Percentiles rank a stretch among this genome's conserved stretches.
phyloP scores from a whole-genome alignment of 2,888 invertebrate genomes.

The Drosophila paramelanica region DNA sequence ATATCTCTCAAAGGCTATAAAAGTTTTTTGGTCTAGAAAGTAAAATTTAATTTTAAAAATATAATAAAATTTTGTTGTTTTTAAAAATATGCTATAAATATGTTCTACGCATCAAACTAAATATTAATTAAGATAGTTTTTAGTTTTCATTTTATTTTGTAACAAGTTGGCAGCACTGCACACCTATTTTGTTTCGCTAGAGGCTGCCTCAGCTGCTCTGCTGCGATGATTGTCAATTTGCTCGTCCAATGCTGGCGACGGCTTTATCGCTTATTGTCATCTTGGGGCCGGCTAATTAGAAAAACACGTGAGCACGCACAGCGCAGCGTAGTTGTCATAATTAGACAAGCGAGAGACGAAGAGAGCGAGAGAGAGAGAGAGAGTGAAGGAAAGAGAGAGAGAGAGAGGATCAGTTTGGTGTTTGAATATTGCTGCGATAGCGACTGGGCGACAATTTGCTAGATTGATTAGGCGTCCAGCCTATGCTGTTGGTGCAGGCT shows the following conservation, averaged over 20 bases:
- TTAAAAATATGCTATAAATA: no score
- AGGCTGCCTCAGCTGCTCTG: background rate
- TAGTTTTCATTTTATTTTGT: background rate
- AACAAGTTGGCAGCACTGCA: slow-evolving; percentile 28
- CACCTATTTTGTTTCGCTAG: background rate
- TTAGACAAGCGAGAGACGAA: slow-evolving; percentile 55
- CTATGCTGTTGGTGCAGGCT: slow-evolving; percentile 21
- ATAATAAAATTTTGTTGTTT: no score
- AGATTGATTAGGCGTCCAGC: slow-evolving; percentile 77
- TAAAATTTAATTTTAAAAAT: no score
- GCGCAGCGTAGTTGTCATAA: slow-evolving; percentile 77
- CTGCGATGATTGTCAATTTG: slow-evolving; percentile 82
- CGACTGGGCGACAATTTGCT: slow-evolving; percentile 78
- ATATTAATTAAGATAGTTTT: background rate
- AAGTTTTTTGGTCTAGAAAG: no score
- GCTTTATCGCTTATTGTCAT: slow-evolving; percentile 75
- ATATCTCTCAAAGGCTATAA: no score
- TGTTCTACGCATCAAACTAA: background rate
- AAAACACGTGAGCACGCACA: slow-evolving; percentile 78
- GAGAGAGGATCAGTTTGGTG: slow-evolving; percentile 34
- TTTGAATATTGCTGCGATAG: slow-evolving; percentile 58
- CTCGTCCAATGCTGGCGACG: slow-evolving; percentile 63
- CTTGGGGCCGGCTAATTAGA: slow-evolving; percentile 72
- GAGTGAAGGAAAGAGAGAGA: background rate
- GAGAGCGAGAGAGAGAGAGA: slow-evolving; percentile 11